Evolutionary conservation across 2,113 vertebrate genomes (phyloP).

Genomic region (Agelaius phoeniceus): DNA sequence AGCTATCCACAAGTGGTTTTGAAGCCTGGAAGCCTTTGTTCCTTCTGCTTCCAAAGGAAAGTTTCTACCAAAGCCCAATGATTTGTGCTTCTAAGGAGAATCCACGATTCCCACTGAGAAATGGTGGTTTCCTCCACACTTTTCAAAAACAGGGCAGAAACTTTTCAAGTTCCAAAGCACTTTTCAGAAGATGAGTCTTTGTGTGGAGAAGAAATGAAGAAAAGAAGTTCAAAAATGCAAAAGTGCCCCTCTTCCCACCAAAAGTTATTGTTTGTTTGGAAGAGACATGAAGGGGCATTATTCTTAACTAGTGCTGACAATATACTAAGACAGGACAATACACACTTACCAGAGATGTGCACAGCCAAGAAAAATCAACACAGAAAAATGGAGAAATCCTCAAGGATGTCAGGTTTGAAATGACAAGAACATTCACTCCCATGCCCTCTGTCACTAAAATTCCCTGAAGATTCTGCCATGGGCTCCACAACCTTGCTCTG

Average conservation of each 20-base stretch:
- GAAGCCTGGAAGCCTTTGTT: slow-evolving; percentile 30
- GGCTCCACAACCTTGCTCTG: background rate
- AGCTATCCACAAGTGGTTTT: background rate
- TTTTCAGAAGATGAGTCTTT: background rate
- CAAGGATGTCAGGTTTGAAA: background rate
- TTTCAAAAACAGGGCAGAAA: background rate
- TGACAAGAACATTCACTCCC: background rate
- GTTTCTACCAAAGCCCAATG: background rate
- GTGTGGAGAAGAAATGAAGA: background rate
- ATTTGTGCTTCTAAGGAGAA: background rate
- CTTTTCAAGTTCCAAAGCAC: background rate
- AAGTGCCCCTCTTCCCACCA: background rate
- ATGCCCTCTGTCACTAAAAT: background rate
- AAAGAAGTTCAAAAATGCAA: background rate
- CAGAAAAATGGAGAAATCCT: background rate
- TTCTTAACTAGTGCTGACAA: background rate
- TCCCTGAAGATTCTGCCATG: background rate
- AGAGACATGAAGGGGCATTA: background rate
- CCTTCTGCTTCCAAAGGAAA: background rate
- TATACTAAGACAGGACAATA: background rate
- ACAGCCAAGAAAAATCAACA: background rate
- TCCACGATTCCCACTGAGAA: background rate
- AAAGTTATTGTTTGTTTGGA: background rate
- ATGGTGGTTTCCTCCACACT: background rate
- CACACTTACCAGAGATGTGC: background rate